Evolutionary conservation across 2,113 vertebrate genomes (phyloP).

Genomic region (Stigmatopora nigra): DNA sequence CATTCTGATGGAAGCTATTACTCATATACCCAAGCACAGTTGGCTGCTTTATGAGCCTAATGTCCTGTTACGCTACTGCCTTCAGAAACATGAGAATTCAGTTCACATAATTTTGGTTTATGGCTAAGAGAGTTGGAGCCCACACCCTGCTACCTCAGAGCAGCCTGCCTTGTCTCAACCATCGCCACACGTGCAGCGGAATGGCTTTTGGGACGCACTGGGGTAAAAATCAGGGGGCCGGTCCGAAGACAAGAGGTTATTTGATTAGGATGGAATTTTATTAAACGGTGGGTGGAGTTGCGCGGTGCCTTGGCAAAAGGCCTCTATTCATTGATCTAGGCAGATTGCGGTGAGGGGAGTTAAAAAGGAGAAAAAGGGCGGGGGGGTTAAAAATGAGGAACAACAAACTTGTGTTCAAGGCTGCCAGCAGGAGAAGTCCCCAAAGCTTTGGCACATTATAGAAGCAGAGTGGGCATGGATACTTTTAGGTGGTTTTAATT

Average conservation of each 20-base stretch:
- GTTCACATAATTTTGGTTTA: conserved; percentile 67
- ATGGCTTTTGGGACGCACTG: conserved; percentile 56
- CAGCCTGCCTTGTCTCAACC: conserved; percentile 53
- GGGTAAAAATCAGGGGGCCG: conserved; percentile 48
- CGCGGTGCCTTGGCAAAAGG: conserved; percentile 62
- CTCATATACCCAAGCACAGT: conserved; percentile 49
- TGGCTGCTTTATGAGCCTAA: conserved; percentile 58
- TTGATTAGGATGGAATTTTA: conserved; percentile 78
- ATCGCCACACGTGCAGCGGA: conserved; percentile 48
- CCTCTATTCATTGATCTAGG: conserved; percentile 72
- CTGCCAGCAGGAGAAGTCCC: conserved; percentile 54
- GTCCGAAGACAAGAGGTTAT: conserved; percentile 74
- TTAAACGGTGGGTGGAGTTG: conserved; percentile 72
- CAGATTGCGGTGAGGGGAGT: conserved; percentile 44
- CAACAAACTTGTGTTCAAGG: conserved; percentile 66
- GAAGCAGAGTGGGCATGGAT: conserved; percentile 47
- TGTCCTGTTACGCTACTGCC: conserved; percentile 54
- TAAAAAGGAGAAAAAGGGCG: background rate
- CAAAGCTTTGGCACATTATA: conserved; percentile 60
- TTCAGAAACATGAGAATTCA: conserved; percentile 63
- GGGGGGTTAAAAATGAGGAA: conserved; percentile 33
- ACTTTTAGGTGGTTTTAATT: conserved; percentile 55
- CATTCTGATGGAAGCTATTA: conserved; percentile 55
- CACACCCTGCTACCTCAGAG: conserved; percentile 66
- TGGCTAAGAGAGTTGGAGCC: conserved; percentile 56